phyloP scores from a whole-genome alignment of 2,113 vertebrate genomes.

The Nothobranchius furzeri region DNA sequence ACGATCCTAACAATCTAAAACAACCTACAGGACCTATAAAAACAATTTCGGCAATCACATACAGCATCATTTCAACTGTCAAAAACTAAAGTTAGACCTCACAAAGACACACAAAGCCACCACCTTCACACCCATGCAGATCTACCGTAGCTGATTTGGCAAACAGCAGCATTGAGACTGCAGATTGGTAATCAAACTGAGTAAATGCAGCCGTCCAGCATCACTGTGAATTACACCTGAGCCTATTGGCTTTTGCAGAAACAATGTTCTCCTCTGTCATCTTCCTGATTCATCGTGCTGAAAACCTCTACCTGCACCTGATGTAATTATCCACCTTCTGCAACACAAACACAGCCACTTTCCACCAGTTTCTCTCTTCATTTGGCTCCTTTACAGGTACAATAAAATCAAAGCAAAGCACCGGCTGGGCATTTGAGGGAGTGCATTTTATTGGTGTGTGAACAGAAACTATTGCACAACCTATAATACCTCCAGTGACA shows the following conservation, averaged over 20 bases:
- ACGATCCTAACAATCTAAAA: background rate
- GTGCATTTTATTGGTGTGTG: conserved; percentile 7
- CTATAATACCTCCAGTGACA: conserved; percentile 10
- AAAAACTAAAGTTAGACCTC: background rate
- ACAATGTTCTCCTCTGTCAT: conserved; percentile 25
- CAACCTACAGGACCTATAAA: background rate
- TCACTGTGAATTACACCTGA: conserved; percentile 28
- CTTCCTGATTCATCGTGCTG: conserved; percentile 14
- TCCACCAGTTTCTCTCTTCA: conserved; percentile 16
- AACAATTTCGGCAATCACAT: background rate
- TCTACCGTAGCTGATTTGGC: conserved; percentile 23
- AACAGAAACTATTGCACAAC: conserved; percentile 2
- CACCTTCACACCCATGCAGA: conserved; percentile 4
- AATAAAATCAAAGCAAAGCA: conserved; percentile 15
- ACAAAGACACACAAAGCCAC: background rate
- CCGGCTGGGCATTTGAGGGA: background rate
- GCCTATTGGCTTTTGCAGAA: conserved; percentile 25
- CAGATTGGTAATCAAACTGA: conserved; percentile 49
- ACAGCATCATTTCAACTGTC: background rate
- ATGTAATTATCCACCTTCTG: conserved; percentile 29
- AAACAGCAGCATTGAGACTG: conserved; percentile 36
- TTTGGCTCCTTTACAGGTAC: conserved; percentile 36
- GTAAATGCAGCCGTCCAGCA: conserved; percentile 40
- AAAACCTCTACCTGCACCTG: conserved; percentile 8
- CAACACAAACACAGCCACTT: conserved; percentile 36